Evolutionary conservation across 2,888 invertebrate genomes (phyloP), one percentile per base, ranked within the genome.

Genomic region (Drosophila meridionalis): DNA sequence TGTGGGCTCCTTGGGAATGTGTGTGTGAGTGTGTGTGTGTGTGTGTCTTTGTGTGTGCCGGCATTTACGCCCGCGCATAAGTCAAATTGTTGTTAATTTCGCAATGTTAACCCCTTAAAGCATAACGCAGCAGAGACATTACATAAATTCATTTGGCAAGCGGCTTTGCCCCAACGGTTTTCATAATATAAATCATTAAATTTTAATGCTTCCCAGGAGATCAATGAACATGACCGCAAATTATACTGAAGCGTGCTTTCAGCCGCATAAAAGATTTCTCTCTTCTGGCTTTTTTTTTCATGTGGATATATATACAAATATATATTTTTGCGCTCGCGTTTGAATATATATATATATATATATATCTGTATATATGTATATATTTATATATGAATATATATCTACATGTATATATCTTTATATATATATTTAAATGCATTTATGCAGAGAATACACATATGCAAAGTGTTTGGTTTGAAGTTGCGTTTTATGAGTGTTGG

Each of bases 171-270:
- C 61, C 72, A 61, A 64, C 55, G 66, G 68, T 58, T 72, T 69
- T 69, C 75, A 76, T 74, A 80, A 80, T 86, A 92, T 92, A 91
- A 91, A 91, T 91, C 91, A 92, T 91, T 91, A 92, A 91, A 91
- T 92, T 92, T 91, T 92, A 91, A 91, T 91, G 91, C 91, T 91
- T 90, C 92, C 92, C 91, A 83, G 81, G 83, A 90, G 92, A 89
- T 91, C 87, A 92, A 92, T 91, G 92, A 91, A 92, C 91, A 92
- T 91, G 91, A 92, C 91, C 91, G 91, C 92, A 91, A 90, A 88
- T 88, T 88, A 90, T 90, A 83, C 90, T 85, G 90, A 80, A 88
- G 87, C 90, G 85, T 89, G 87, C 90, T 87, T 83, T 89, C 87
- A 87, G 84, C 69, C 87, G 78, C 77, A 77, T 74, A 73, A 80